These are phyloP conservation scores for Druceiella hillmani DNA, from an alignment of 2,888 invertebrate species.

Conservation along the genomic window DNA sequence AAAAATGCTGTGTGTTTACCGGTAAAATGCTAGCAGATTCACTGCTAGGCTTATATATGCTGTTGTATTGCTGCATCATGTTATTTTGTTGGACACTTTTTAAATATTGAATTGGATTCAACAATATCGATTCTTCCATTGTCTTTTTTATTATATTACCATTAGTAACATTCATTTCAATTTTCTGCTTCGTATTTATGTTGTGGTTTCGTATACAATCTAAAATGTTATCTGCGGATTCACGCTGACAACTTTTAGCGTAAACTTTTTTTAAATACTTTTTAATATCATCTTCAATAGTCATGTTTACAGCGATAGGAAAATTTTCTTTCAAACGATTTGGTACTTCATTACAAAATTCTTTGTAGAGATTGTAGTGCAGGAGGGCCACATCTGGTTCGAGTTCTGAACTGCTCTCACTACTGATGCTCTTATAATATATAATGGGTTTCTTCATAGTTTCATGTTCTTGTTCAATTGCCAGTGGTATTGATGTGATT, in stretches of 20 bases:
- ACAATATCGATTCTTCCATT: slow-evolving; percentile 10
- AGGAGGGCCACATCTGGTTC: too few species aligned
- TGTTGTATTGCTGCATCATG: neutral
- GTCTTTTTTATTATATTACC: slow-evolving; percentile 3
- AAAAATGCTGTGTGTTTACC: too few species aligned
- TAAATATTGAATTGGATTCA: slow-evolving; percentile 19
- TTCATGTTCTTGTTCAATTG: too few species aligned
- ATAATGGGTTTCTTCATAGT: too few species aligned
- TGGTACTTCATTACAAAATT: slow-evolving; percentile 33
- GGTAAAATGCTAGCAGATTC: too few species aligned
- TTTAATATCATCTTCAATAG: slow-evolving; percentile 29
- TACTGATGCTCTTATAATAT: too few species aligned
- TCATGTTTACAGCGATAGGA: slow-evolving; percentile 27
- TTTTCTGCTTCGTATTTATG: slow-evolving; percentile 1
- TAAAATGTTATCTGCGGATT: slow-evolving; percentile 24
- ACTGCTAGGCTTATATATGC: neutral
- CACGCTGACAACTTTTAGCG: slow-evolving; percentile 25
- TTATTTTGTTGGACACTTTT: slow-evolving; percentile 9
- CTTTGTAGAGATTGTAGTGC: slow-evolving; percentile 29
- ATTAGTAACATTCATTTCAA: neutral
- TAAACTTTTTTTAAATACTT: slow-evolving; percentile 28
- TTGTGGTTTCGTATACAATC: neutral
- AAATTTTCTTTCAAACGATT: slow-evolving; percentile 28
- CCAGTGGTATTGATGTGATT: too few species aligned
- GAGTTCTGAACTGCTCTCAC: too few species aligned